Percentiles rank a stretch among this genome's conserved stretches.
Evolutionary conservation across 2,888 invertebrate species (phyloP).

Genomic region (Lithodes maja): DNA sequence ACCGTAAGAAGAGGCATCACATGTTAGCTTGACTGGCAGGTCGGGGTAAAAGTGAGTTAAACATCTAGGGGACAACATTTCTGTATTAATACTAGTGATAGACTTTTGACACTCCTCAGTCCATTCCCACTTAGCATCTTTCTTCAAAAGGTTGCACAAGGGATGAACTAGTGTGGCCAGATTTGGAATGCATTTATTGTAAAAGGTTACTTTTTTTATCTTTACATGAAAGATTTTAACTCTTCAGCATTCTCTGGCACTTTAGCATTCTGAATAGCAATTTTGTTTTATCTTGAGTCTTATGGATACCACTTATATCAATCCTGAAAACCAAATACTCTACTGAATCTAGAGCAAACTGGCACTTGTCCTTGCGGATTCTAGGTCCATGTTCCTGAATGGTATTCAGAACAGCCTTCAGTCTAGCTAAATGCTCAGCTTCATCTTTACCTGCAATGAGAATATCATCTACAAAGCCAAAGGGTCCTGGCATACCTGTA

Average conservation of each 20-base stretch:
- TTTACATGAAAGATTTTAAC: slow-evolving; percentile 32
- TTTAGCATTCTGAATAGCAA: slow-evolving; percentile 31
- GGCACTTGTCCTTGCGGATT: slow-evolving; percentile 17
- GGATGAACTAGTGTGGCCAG: slow-evolving; percentile 32
- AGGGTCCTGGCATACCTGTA: slow-evolving; percentile 10
- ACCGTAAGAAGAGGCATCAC: slow-evolving; percentile 69
- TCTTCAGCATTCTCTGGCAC: slow-evolving; percentile 28
- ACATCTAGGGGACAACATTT: slow-evolving; percentile 17
- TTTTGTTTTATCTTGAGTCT: slow-evolving; percentile 28
- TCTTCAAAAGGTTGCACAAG: slow-evolving; percentile 10
- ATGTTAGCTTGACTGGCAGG: slow-evolving; percentile 25
- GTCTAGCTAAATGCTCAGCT: slow-evolving; percentile 22
- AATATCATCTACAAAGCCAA: slow-evolving; percentile 32
- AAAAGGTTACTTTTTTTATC: slow-evolving; percentile 43
- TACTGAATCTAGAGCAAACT: slow-evolving; percentile 7
- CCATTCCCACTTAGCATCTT: slow-evolving; percentile 24
- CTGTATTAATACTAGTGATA: neutral
- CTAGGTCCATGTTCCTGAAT: slow-evolving; percentile 23
- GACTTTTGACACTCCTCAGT: neutral
- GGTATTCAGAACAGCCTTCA: slow-evolving; percentile 2
- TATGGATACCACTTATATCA: slow-evolving; percentile 37
- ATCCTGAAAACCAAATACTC: slow-evolving; percentile 37
- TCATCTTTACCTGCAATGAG: slow-evolving; percentile 23
- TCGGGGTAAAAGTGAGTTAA: slow-evolving; percentile 14
- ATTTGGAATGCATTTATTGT: slow-evolving; percentile 12